These are phyloP conservation scores for Coptodon bakossiorum DNA, from an alignment of 2,113 vertebrate genomes.

Conservation along the genomic window DNA sequence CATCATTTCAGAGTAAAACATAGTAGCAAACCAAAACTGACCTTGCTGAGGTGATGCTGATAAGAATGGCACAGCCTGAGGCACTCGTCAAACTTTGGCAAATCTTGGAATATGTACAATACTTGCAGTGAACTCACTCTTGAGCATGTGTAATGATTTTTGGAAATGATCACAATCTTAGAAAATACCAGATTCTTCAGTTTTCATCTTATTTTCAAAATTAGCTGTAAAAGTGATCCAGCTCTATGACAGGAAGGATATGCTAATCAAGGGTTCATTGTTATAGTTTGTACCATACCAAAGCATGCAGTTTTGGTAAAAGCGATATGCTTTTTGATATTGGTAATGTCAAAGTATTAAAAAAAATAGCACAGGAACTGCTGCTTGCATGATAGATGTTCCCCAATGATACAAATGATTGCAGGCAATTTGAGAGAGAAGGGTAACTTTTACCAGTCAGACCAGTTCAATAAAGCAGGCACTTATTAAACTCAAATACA, in stretches of 20 bases:
- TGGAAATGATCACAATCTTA: neutral
- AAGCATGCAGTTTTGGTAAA: neutral
- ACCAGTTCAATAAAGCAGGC: neutral
- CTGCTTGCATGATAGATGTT: neutral
- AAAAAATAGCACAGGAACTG: neutral
- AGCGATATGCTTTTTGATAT: neutral
- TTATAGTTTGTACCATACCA: neutral
- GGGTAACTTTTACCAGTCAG: neutral
- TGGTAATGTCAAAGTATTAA: neutral
- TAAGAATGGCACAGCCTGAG: conserved; percentile 12
- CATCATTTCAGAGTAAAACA: neutral
- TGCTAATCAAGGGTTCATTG: conserved; percentile 4
- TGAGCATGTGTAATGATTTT: neutral
- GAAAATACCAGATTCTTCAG: neutral
- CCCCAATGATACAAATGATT: conserved; percentile 2
- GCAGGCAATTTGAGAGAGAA: neutral
- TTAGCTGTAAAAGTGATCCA: neutral
- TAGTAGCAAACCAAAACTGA: neutral
- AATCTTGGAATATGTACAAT: neutral
- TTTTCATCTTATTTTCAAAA: neutral
- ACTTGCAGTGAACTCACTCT: neutral
- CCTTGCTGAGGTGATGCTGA: conserved; percentile 15
- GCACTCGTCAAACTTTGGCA: neutral
- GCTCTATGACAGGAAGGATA: neutral
- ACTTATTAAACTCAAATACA: neutral